Evolutionary conservation across 2,888 invertebrate species (phyloP), one percentile per base, ranked within the genome.

Genomic region (Calliopum simillimum): DNA sequence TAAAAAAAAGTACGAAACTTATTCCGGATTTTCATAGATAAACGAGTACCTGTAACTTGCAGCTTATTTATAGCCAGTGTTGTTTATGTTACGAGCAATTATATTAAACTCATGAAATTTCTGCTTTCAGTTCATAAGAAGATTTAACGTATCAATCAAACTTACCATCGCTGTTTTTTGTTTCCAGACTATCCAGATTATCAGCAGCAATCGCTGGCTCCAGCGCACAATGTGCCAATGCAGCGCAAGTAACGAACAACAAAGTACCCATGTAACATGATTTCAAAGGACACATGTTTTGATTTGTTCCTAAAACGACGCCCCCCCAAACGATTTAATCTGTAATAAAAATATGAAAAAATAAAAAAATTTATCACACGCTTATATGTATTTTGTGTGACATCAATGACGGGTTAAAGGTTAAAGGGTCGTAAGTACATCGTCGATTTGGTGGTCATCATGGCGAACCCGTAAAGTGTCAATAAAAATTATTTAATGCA

Each of bases 171-270:
- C 73, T 70, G 71, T 79, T 81, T 44, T 70, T 70, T 47, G 76
- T 78, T 21, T 76, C 73, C n/a, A 76, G 76, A 73, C 74, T 78
- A 47, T 80, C 78, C 8, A 70, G 64, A 68, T 77, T 73, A 73
- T 80, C 81, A 62, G 75, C 55, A 25, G 74, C 16, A 33, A 73
- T 13, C 21, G 67, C 61, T 21, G 72, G 71, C 53, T 79, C 76
- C 59, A 79, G 72, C n/a, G 77, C 76, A 41, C 76, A 75, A 47
- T 79, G 76, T 47, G 77, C 77, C 73, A 80, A 33, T 61, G 78
- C 77, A 23, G 78, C 74, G 51, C 76, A 76, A 33, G 76, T 73
- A 41, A 77, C 71, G 61, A 82, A 74, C 73, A 83, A 76, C 74
- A 82, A 75, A 76, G 83, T 53, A 53, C 76, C 75, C 63, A 78